Evolutionary conservation across 64 coral and sea anemone genomes (phyloP).

Genomic region (Montipora capricornis): DNA sequence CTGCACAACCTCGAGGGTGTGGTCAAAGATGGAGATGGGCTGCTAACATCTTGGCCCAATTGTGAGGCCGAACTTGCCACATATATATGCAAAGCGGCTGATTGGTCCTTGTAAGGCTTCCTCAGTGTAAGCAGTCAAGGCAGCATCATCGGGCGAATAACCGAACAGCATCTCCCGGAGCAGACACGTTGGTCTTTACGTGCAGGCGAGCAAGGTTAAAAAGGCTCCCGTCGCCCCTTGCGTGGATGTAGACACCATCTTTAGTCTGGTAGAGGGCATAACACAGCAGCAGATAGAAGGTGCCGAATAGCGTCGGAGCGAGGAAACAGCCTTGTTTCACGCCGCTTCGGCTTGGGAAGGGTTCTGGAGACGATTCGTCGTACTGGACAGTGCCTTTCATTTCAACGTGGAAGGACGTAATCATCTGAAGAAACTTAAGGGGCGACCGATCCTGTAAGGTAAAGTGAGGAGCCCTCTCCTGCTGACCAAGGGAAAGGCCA

Average conservation of each 20-base stretch:
- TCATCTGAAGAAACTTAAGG: neutral
- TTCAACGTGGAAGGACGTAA: too few species aligned
- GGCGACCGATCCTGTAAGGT: constrained; percentile 12
- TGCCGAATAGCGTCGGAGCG: constrained; percentile 20
- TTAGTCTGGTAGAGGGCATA: neutral
- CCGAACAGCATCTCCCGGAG: neutral
- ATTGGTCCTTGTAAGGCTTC: neutral
- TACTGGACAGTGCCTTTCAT: neutral
- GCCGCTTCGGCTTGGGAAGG: neutral
- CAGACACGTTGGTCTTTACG: neutral
- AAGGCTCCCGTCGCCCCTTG: neutral
- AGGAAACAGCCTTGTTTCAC: constrained; percentile 41
- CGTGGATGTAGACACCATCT: neutral
- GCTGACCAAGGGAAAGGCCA: constrained; percentile 22
- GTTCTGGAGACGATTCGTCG: neutral
- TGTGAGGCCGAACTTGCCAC: too few species aligned
- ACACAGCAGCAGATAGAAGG: neutral
- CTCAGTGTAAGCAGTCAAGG: neutral
- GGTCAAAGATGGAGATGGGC: neutral
- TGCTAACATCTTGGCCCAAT: constrained; percentile 10
- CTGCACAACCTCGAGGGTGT: constrained; percentile 16
- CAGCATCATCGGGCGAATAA: constrained; percentile 17
- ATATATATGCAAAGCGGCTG: too few species aligned
- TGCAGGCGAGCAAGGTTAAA: constrained; percentile 2
- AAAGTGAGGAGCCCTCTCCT: neutral